Conservation (phyloP, 2,888 invertebrate species). For the Acanthopleura granulata region DNA sequence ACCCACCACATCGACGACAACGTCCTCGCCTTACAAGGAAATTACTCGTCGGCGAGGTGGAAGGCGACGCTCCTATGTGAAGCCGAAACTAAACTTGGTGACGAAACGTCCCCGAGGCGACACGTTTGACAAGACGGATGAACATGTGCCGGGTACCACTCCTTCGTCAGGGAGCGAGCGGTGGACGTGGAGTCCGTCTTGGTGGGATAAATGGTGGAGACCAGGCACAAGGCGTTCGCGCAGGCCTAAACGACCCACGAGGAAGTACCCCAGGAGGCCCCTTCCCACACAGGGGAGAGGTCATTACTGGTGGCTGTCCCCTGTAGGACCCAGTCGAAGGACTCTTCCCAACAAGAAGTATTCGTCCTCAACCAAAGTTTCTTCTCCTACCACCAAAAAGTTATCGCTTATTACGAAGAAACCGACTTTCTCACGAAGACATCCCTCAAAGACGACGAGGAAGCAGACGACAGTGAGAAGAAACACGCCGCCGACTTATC, state of each 20-base stretch:
- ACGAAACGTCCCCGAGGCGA: not conserved
- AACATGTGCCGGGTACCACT: not conserved
- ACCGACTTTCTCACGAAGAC: not conserved
- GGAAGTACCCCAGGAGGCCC: not conserved
- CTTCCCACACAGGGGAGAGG: not conserved
- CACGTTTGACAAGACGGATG: not conserved
- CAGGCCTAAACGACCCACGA: not conserved
- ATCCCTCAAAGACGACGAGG: not conserved
- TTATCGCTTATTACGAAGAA: not conserved
- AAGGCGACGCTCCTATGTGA: not conserved
- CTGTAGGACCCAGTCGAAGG: not conserved
- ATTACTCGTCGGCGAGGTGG: not conserved
- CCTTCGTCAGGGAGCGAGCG: not conserved
- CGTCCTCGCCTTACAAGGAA: not conserved
- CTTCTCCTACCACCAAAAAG: not conserved
- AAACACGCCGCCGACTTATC: not conserved
- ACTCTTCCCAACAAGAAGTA: not conserved
- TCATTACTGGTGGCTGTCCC: constrained; percentile 9
- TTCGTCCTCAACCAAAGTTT: not conserved
- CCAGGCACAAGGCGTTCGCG: not conserved
- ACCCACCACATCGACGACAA: not conserved
- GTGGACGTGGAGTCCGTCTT: constrained; percentile 10
- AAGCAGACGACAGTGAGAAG: not conserved
- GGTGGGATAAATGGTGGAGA: constrained; percentile 16
- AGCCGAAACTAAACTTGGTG: not conserved